Evolutionary conservation across 2,113 vertebrate genomes (phyloP), one percentile per base, ranked within the genome.

Genomic region (Grammomys surdaster): DNA sequence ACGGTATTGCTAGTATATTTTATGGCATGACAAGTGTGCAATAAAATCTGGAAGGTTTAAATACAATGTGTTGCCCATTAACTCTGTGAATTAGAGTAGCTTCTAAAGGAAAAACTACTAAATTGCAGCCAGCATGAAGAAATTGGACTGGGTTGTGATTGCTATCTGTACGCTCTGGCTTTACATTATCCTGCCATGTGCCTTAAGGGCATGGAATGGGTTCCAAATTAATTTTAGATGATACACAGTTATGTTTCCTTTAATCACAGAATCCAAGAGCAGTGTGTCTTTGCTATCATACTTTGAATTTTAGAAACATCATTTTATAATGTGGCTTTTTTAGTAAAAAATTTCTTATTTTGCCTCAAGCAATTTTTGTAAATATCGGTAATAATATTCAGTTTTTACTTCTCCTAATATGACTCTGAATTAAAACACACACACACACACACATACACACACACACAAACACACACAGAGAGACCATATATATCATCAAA

Each of bases 221-320:
- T 31, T 87, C 87, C 75, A 91, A 96, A 91, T 97, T 97, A 95
- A 97, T 95, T 96, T 88, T 82, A 67, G 73, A 54, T 14, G 3
- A 36, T 94, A 51, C 17, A 60, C 43, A 65, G 51, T 28, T 88
- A 86, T 75, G 10, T 78, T 94, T 88, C 2, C 69, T 88, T 88
- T 95, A 93, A 96, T 93, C 65, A 75, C 28, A 94, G 75, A 89
- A 76, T 89, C 56, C 73, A 94, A 94, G 84, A 81, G 14, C 88
- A 90, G 4, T 65, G 14, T 63, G 69, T 6, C 75, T 63, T 58
- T 93, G 65, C 54, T 65, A 60, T 80, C 40, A 60, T 90, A 58
- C 65, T 84, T 93, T 95, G 67, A 88, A 91, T 96, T 58, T 91
- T 94, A 16, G 70, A 58, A 65, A 75, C 46, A 91, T 76, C 73